Evolutionary conservation across 2,797 vertebrate genomes (phyloP).

Genomic region (Crax fasciolata): DNA sequence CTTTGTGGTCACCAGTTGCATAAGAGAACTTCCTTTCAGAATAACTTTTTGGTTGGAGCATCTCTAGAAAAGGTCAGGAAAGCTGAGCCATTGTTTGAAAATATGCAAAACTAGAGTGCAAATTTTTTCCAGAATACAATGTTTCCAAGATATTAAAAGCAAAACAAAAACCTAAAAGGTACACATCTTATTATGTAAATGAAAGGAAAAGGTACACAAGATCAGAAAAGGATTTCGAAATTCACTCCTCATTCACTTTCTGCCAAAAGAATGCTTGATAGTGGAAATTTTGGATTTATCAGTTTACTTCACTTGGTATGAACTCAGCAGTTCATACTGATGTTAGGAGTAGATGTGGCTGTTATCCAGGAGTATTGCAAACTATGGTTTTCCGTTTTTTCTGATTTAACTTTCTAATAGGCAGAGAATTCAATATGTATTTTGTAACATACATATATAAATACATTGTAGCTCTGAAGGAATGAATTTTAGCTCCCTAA

Average conservation of each 20-base stretch:
- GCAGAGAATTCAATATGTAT: fast-evolving
- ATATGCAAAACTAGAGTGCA: neutral
- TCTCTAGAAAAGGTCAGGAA: neutral
- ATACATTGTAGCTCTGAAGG: neutral
- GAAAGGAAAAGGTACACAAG: neutral
- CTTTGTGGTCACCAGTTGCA: neutral
- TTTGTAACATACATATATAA: neutral
- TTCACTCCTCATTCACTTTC: neutral
- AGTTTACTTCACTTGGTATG: neutral
- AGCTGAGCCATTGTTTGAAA: neutral
- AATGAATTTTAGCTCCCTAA: neutral
- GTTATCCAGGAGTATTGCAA: neutral
- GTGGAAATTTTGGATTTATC: neutral
- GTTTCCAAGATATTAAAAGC: neutral
- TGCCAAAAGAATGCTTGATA: neutral
- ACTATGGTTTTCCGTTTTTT: neutral
- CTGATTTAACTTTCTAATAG: neutral
- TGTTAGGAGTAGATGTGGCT: neutral
- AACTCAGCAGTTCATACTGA: neutral
- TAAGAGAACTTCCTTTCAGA: neutral
- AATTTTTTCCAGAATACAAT: neutral
- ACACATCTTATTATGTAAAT: neutral
- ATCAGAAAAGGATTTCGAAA: neutral
- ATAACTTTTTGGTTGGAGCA: neutral
- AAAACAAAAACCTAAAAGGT: neutral